phyloP scores from a whole-genome alignment of 2,797 vertebrate genomes.

The Buphagus erythrorhynchus region DNA sequence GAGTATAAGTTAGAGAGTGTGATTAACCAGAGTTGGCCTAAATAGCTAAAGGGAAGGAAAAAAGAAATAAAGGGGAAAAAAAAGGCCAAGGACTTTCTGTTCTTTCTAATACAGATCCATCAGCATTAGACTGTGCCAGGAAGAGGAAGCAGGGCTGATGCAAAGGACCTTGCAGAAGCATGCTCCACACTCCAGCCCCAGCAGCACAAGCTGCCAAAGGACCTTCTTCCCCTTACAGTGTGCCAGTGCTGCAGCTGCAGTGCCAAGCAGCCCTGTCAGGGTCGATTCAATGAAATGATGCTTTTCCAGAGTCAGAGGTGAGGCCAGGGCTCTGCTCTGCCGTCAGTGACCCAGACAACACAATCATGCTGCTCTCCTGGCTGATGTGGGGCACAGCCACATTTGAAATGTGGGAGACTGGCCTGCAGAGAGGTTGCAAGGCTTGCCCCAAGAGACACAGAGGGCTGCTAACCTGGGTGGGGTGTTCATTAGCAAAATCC shows the following conservation, averaged over 20 bases:
- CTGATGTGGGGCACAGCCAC: background rate
- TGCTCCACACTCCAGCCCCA: background rate
- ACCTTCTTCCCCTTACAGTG: background rate
- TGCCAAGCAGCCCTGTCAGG: background rate
- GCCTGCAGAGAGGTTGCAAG: background rate
- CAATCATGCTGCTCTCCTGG: background rate
- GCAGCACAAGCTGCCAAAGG: background rate
- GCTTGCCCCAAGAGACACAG: background rate
- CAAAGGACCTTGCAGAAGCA: background rate
- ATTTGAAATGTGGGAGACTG: background rate
- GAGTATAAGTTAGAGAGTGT: background rate
- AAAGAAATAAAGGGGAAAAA: background rate
- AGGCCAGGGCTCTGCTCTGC: background rate
- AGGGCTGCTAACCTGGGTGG: background rate
- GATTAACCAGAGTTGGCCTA: conserved; percentile 18
- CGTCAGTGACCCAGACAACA: background rate
- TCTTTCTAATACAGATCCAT: background rate
- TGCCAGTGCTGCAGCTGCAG: background rate
- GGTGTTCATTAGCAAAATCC: background rate
- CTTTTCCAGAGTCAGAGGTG: background rate
- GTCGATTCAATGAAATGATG: background rate
- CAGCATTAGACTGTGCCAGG: background rate
- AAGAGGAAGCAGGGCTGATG: background rate
- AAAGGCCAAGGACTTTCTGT: conserved; percentile 31
- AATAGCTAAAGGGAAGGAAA: conserved; percentile 52